Conservation (phyloP, 53 echinoderm and acorn worm genomes). For the Glandiceps talaboti region DNA sequence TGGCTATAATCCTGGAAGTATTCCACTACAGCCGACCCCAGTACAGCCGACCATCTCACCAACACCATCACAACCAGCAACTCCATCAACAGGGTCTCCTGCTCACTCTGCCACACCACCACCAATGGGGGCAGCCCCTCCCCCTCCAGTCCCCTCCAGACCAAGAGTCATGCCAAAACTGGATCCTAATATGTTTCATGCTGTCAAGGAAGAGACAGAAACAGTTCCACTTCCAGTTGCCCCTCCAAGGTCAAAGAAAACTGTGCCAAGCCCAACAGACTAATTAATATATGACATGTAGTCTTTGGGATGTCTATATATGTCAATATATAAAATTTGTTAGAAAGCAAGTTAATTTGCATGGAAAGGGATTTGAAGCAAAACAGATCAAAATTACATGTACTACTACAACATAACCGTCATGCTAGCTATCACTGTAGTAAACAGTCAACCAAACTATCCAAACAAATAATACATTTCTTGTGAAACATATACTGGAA, state of each 20-base stretch:
- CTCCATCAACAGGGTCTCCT: neutral
- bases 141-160: slow-evolving; percentile 7
- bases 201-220: neutral
- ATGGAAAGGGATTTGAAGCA: too few species aligned
- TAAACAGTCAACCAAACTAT: too few species aligned
- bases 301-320: too few species aligned
- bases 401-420: too few species aligned
- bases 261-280: neutral
- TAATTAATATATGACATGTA: too few species aligned
- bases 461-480: too few species aligned
- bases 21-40: neutral
- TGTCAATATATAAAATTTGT: too few species aligned
- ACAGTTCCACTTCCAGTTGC: neutral
- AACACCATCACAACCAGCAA: neutral
- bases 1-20: neutral
- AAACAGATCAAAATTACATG: too few species aligned
- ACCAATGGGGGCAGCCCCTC: slow-evolving; percentile 1
- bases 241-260: neutral
- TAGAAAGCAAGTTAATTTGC: too few species aligned
- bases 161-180: slow-evolving; percentile 3
- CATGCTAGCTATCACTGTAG: too few species aligned
- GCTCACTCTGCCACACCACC: neutral
- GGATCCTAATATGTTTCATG: neutral
- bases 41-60: neutral
- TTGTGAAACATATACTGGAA: too few species aligned